Evolutionary conservation across 2,797 vertebrate species (phyloP).

Genomic region (Mormyrus hasselquistii): DNA sequence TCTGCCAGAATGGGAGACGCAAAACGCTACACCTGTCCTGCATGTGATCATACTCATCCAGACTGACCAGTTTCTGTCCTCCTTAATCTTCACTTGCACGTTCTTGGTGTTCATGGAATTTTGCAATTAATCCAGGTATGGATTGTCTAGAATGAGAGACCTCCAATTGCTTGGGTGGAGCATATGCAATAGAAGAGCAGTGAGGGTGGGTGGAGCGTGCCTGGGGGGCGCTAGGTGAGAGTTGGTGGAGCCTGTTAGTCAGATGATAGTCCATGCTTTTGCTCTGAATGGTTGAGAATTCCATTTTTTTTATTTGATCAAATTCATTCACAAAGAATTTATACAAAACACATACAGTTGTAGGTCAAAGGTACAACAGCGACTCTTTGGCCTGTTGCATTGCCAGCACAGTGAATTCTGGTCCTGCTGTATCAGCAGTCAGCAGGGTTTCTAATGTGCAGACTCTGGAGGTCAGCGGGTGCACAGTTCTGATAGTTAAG

Average conservation of each 20-base stretch:
- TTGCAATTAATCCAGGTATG: background rate
- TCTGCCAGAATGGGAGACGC: background rate
- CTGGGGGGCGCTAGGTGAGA: background rate
- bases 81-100: background rate
- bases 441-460: background rate
- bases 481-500: background rate
- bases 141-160: background rate
- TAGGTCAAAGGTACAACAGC: background rate
- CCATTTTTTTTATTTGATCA: background rate
- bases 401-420: background rate
- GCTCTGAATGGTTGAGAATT: background rate
- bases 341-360: background rate
- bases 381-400: background rate
- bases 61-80: background rate
- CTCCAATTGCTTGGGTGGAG: background rate
- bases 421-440: background rate
- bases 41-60: background rate
- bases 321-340: background rate
- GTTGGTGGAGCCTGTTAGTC: background rate
- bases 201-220: background rate
- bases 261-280: background rate
- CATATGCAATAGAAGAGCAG: background rate
- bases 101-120: background rate
- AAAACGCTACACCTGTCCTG: background rate
- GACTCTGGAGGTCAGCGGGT: background rate